Conservation (phyloP, 2,888 invertebrate species). For the Acanthopleura granulata region DNA sequence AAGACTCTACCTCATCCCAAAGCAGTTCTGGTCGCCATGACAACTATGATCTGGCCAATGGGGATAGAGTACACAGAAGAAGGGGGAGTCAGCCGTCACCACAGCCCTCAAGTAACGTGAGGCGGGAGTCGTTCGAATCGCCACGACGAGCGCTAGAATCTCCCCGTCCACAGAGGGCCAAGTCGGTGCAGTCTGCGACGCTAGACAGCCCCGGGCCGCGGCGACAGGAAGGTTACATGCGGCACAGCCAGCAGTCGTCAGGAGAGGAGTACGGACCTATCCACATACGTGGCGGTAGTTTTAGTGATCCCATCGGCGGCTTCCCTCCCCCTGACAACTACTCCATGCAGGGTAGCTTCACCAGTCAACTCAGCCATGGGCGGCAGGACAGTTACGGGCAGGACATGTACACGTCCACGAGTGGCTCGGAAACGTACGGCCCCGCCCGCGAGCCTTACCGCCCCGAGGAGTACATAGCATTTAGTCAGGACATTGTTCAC, state of each 20-base stretch:
- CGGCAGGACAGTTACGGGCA: conserved; percentile 7
- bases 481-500: conserved; percentile 59
- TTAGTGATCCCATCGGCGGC: neutral
- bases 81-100: conserved; percentile 9
- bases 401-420: conserved; percentile 2
- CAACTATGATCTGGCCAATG: conserved; percentile 43
- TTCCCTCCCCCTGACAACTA: neutral
- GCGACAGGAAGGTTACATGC: conserved; percentile 22
- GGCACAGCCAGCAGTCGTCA: conserved; percentile 12
- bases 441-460: neutral
- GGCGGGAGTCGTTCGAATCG: conserved; percentile 44
- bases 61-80: conserved; percentile 36
- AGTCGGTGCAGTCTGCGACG: conserved; percentile 17
- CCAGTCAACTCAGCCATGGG: conserved; percentile 5
- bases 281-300: conserved; percentile 5
- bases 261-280: neutral
- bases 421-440: neutral
- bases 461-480: conserved; percentile 51
- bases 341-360: conserved; percentile 3
- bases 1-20: conserved; percentile 61
- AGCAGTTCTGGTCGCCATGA: conserved; percentile 58
- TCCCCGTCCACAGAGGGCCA: conserved; percentile 46
- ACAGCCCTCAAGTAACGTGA: neutral
- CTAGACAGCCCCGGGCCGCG: conserved; percentile 18
- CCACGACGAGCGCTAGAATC: conserved; percentile 48